These are phyloP conservation scores for Callionymus lyra DNA, from an alignment of 2,113 vertebrate genomes.

Conservation along the genomic window DNA sequence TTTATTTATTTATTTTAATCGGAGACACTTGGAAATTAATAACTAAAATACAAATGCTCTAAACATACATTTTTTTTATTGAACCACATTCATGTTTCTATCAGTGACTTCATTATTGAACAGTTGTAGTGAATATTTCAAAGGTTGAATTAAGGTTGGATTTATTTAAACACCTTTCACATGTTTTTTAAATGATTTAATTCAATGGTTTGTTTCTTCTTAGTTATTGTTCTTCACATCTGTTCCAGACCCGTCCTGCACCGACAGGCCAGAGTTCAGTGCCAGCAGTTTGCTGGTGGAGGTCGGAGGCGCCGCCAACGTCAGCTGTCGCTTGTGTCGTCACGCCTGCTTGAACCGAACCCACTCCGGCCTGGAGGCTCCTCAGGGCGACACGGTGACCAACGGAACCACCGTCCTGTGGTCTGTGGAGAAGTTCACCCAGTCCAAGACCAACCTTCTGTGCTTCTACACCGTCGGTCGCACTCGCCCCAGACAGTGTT, in stretches of 20 bases:
- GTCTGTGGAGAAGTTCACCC: conserved; percentile 1
- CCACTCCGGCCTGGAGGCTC: not conserved
- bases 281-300: conserved; percentile 28
- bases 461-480: conserved; percentile 10
- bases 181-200: not conserved
- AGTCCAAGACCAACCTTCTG: not conserved
- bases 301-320: conserved; percentile 11
- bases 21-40: no score
- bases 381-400: accelerated
- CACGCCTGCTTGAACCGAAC: accelerated
- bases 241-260: not conserved
- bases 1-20: no score
- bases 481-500: not conserved
- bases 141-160: no score
- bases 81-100: no score
- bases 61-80: no score
- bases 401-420: conserved; percentile 5
- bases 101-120: no score
- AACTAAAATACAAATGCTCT: no score
- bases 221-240: conserved; percentile 1
- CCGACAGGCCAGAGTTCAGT: conserved; percentile 3
- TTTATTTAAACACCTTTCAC: no score
- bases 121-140: no score
- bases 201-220: no score
- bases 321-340: conserved; percentile 8